These are phyloP conservation scores for Drosophila vallismaia DNA, from an alignment of 2,888 invertebrate species.

Conservation along the genomic window DNA sequence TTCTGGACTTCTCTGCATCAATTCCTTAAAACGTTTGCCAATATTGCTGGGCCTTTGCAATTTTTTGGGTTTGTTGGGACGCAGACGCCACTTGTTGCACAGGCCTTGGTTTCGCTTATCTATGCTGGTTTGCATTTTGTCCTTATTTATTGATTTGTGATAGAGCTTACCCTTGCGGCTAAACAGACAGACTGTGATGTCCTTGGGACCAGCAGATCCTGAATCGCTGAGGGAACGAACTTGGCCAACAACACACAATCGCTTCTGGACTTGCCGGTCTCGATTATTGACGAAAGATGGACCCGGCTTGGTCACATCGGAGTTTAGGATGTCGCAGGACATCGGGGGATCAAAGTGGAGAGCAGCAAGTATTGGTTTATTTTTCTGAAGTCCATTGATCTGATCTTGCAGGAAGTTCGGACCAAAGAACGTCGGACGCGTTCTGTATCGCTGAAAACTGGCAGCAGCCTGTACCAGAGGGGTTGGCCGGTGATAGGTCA, in stretches of 20 bases:
- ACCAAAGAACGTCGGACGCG: neutral
- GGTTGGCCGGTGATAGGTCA: neutral
- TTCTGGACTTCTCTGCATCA: neutral
- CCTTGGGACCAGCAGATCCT: neutral
- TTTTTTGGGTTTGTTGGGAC: neutral
- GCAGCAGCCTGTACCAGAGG: constrained; percentile 74
- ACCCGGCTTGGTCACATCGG: constrained; percentile 7
- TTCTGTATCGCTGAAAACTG: neutral
- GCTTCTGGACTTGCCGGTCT: neutral
- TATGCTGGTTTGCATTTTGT: neutral
- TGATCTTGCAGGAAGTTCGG: neutral
- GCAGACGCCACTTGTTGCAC: neutral
- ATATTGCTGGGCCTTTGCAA: too few species aligned
- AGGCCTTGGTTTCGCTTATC: neutral
- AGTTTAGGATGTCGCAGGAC: constrained; percentile 28
- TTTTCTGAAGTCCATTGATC: neutral
- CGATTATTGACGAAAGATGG: neutral
- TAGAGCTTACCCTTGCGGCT: neutral
- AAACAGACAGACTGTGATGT: neutral
- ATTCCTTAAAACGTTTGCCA: neutral
- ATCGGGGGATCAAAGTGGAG: constrained; percentile 10
- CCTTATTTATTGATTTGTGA: neutral
- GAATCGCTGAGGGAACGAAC: neutral
- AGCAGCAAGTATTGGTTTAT: neutral
- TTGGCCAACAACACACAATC: neutral